Evolutionary conservation across 1,140 invertebrate genomes (phyloP), one percentile per base, ranked within the genome.

Genomic region (Octopus bimaculoides): DNA sequence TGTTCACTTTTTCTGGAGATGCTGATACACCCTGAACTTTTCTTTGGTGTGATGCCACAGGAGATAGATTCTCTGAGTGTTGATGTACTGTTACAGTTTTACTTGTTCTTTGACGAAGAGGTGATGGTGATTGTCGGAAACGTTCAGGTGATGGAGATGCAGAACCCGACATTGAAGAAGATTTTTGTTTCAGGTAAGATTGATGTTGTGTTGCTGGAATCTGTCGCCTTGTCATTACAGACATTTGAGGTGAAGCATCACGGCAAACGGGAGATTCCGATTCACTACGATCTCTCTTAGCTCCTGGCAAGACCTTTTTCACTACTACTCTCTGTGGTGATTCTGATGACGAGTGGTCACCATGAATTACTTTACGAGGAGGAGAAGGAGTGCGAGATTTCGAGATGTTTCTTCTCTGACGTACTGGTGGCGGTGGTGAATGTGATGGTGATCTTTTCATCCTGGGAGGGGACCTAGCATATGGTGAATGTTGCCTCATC

Each of bases 401-500:
- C 17, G 74, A 75, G 74, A 75, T 53, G 52, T 75, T 75, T 6
- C 74, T 75, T 75, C 52, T 52, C 26, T 75, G 74, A 14, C 74
- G 74, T 7, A 7, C 5, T 9, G 17, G 74, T 75, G n/a, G 74
- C 17, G 9, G 74, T 75, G 74, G 74, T 7, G 74, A 75, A 10
- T 6, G 26, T 41, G n/a, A 52, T 12, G 26, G 41, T 5, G 41
- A 52, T 9, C 5, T 5, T 41, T 52, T 26, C 26, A 6, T 8
- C 17, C 5, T 9, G 5, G n/a, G n/a, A 52, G 74, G 74, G 17
- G 74, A 17, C 8, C 20, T 41, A 7, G 12, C 41, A 41, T 75
- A 75, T 41, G 74, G 74, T 17, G 74, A 75, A 75, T 75, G 74
- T 41, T 75, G 74, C 17, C 41, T 75, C 74, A 53, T 75, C 26